Conservation (phyloP, 1,140 invertebrate genomes). For the Saccostrea echinata region DNA sequence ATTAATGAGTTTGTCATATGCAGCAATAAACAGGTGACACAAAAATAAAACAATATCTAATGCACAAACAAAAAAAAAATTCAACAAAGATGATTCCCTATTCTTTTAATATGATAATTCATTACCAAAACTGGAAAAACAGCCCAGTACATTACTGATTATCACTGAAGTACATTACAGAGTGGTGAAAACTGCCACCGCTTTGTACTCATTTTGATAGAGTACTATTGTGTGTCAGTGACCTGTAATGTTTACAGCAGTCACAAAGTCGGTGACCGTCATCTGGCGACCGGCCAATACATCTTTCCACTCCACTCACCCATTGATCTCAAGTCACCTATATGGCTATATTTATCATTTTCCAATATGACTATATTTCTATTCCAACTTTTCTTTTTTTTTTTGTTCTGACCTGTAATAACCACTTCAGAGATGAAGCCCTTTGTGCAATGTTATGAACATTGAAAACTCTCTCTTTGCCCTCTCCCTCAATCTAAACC, state of each 20-base stretch:
- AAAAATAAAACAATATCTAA: too few relatives aligned
- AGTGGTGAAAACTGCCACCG: too few relatives aligned
- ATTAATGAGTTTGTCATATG: too few relatives aligned
- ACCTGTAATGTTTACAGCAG: background rate
- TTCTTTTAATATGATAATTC: too few relatives aligned
- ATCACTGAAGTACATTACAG: too few relatives aligned
- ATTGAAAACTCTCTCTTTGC: background rate
- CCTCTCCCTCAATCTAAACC: background rate
- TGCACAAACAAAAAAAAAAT: too few relatives aligned
- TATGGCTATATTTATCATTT: background rate
- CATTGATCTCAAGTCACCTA: background rate
- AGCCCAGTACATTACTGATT: too few relatives aligned
- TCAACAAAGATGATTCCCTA: too few relatives aligned
- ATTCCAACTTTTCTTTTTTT: background rate
- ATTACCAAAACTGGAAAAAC: too few relatives aligned
- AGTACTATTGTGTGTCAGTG: constrained; percentile 23
- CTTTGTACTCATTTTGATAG: background rate
- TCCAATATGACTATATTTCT: background rate
- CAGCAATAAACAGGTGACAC: too few relatives aligned
- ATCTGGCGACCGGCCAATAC: constrained; percentile 10
- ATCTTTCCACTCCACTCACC: background rate
- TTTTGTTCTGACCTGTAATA: background rate
- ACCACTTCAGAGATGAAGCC: background rate
- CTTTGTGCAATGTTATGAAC: background rate
- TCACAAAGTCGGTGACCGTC: background rate